Evolutionary conservation across 2,797 vertebrate species (phyloP).

Genomic region (Eulemur rubriventer): DNA sequence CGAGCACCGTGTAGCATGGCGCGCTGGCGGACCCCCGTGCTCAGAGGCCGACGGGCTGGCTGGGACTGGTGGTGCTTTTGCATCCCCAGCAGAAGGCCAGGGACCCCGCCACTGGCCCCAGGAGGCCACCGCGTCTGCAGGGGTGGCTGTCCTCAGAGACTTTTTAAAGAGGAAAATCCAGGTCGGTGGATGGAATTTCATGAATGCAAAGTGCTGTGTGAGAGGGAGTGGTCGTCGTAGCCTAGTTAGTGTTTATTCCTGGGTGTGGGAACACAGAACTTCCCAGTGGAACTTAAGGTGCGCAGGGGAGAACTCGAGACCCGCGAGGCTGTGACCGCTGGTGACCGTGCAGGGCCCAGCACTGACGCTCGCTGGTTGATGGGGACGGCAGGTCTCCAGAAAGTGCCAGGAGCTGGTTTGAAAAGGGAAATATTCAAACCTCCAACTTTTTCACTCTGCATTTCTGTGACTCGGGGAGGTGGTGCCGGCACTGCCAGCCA

Average conservation of each 20-base stretch:
- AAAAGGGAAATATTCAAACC: background rate
- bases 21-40: rapidly evolving
- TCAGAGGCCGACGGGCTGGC: rapidly evolving
- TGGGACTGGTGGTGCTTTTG: background rate
- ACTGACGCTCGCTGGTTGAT: background rate
- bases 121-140: background rate
- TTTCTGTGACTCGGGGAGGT: background rate
- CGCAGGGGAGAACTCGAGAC: rapidly evolving
- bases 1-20: rapidly evolving
- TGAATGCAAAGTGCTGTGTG: rapidly evolving
- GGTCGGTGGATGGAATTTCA: background rate
- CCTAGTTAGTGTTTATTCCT: rapidly evolving
- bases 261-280: rapidly evolving
- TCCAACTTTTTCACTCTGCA: rapidly evolving
- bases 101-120: background rate
- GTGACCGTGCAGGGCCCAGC: background rate
- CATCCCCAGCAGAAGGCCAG: background rate
- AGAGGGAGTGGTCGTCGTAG: rapidly evolving
- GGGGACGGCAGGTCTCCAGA: background rate
- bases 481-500: rapidly evolving
- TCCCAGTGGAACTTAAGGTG: rapidly evolving
- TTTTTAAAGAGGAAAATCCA: background rate
- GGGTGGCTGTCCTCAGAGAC: slow-evolving; percentile 18
- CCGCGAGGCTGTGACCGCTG: rapidly evolving
- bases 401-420: background rate